Conservation (phyloP, 2,888 invertebrate genomes). For the Melinopterus prodromus region DNA sequence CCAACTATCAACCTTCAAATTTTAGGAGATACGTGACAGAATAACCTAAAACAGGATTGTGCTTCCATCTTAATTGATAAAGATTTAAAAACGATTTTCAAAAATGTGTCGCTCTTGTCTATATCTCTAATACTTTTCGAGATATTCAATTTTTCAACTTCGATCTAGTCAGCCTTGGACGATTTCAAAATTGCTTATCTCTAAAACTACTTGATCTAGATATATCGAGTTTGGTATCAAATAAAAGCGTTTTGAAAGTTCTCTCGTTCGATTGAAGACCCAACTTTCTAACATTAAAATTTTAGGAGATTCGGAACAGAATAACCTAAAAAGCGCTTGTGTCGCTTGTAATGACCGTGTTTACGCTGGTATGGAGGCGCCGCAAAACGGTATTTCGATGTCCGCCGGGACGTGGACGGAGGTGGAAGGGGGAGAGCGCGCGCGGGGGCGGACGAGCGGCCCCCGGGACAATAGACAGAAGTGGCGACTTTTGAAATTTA, state of each 20-base stretch:
- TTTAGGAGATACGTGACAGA: no score
- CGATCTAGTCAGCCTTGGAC: not conserved
- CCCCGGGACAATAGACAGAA: constrained; percentile 55
- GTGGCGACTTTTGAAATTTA: constrained; percentile 65
- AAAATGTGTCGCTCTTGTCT: not conserved
- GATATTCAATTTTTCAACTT: not conserved
- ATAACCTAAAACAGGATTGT: not conserved
- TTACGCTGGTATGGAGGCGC: not conserved
- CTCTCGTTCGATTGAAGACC: not conserved
- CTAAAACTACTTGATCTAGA: not conserved
- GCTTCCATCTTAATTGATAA: not conserved
- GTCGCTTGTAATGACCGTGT: constrained; percentile 10
- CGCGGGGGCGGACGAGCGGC: constrained; percentile 25
- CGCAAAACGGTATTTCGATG: constrained; percentile 7
- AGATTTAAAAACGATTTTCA: not conserved
- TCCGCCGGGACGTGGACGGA: constrained; percentile 16
- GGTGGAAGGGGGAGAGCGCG: constrained; percentile 5
- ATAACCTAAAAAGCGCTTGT: not conserved
- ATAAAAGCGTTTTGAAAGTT: not conserved
- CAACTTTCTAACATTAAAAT: not conserved
- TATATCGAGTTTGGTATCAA: not conserved
- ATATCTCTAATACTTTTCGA: not conserved
- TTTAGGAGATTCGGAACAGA: not conserved
- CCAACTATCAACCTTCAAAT: no score
- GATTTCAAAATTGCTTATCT: not conserved